Base-by-base conservation (phyloP, 2,888 invertebrate species). In the Cantharis rustica region DNA sequence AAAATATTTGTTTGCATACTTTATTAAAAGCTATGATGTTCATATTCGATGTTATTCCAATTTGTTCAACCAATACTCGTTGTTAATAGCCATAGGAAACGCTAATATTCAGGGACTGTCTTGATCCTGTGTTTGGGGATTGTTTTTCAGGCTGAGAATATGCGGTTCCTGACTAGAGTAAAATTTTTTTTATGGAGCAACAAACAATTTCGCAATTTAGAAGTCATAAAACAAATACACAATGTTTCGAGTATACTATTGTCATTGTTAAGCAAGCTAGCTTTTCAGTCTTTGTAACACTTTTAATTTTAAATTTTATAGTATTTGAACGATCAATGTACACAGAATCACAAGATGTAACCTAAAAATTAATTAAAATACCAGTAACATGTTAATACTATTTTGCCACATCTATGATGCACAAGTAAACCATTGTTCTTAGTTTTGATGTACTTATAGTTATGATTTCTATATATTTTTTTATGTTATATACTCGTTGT, bases 391-490 rank as follows among this genome's bases (percentile, higher is more conserved):
- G 31, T 31, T 11, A 31, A 13, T 31, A 31, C 9, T 11, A 31
- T 47, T 47, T 47, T n/a, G 2, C 2, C 47, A 47, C n/a, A n/a
- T 47, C n/a, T 47, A 7, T 47, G 47, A 47, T n/a, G 47, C 47
- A 47, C 47, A 47, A 47, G n/a, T 47, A 7, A n/a, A 66, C 10
- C 64, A 20, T 20, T 66, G 64, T 66, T 20, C 64, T 66, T 66
- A 66, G 64, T 20, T 66, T 47, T 23, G 23, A 20, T 66, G 64
- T 66, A n/a, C n/a, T n/a, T n/a, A 66, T 23, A 66, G 23, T 66
- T 66, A 20, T 17, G 23, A 66, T 66, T 66, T 66, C 64, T 66
- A 66, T 66, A 66, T 66, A 47, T 47, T 47, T 66, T 66, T 66
- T 66, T 66, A 66, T 66, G 64, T 66, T 66, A 23, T 66, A 66